Evolutionary conservation across 2,797 vertebrate genomes (phyloP).

Genomic region (Alosa sapidissima): DNA sequence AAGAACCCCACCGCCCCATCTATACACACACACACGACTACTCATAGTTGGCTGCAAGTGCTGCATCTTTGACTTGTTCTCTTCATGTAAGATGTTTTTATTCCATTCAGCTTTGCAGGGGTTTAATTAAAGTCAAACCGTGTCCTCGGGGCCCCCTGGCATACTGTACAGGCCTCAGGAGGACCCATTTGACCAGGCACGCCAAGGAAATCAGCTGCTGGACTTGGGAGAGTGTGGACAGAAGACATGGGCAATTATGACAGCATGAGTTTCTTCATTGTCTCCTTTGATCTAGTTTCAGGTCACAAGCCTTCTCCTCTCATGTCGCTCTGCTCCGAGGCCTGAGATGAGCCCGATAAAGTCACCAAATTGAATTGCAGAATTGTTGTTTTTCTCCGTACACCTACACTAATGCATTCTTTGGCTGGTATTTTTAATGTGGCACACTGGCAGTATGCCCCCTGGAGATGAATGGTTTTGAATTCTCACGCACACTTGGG

Average conservation of each 20-base stretch:
- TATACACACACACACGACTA: not conserved
- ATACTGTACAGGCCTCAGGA: not conserved
- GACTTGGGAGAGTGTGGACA: not conserved
- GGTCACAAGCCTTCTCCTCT: slow-evolving; percentile 69
- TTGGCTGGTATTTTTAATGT: slow-evolving; percentile 41
- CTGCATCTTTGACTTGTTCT: slow-evolving; percentile 3
- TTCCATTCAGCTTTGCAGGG: not conserved
- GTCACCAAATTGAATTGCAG: slow-evolving; percentile 57
- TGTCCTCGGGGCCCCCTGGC: not conserved
- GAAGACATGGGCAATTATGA: not conserved
- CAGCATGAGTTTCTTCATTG: slow-evolving; percentile 56
- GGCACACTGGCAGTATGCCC: slow-evolving; percentile 33
- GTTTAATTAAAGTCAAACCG: slow-evolving; percentile 5
- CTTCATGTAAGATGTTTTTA: not conserved
- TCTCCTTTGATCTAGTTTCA: slow-evolving; percentile 56
- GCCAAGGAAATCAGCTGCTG: not conserved
- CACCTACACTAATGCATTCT: slow-evolving; percentile 54
- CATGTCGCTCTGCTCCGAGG: slow-evolving; percentile 54
- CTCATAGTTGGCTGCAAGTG: not conserved
- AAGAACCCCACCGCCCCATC: not conserved
- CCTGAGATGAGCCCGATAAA: slow-evolving; percentile 61
- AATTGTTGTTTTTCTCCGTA: slow-evolving; percentile 49
- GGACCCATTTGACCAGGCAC: slow-evolving; percentile 1
- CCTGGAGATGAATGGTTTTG: slow-evolving; percentile 47
- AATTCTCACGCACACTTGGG: slow-evolving; percentile 56